A percentile compares a stretch with the other conserved stretches of the same genome.
phyloP scores from a whole-genome alignment of 2,113 vertebrate genomes.

The Irena cyanogastra region DNA sequence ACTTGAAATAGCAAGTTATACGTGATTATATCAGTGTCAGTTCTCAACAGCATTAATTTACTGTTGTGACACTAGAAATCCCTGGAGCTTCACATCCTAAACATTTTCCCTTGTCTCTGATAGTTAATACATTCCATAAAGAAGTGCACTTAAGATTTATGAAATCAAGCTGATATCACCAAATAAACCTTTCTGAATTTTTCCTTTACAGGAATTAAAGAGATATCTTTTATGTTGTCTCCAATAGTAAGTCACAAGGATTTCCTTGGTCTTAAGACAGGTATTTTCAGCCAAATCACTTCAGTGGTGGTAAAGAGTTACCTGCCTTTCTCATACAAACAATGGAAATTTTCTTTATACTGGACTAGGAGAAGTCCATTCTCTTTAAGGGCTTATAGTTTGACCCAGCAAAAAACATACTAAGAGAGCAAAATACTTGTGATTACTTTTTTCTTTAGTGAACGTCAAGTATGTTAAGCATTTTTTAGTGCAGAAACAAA shows the following conservation, averaged over 20 bases:
- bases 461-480: not conserved
- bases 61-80: slow-evolving; percentile 10
- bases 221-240: not conserved
- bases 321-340: not conserved
- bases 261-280: not conserved
- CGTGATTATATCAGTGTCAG: slow-evolving; percentile 34
- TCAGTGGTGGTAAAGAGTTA: not conserved
- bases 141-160: not conserved
- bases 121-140: slow-evolving; percentile 27
- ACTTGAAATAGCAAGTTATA: slow-evolving; percentile 7
- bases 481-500: not conserved
- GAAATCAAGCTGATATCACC: not conserved
- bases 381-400: not conserved
- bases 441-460: not conserved
- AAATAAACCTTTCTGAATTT: not conserved
- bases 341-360: not conserved
- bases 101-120: not conserved
- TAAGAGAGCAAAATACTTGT: not conserved
- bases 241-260: not conserved
- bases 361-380: not conserved
- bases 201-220: not conserved
- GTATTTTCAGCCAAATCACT: not conserved
- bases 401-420: not conserved
- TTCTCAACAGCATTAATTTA: slow-evolving; percentile 52
- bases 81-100: slow-evolving; percentile 6